Percentiles rank a stretch among this genome's conserved stretches.
Evolutionary conservation across 2,888 invertebrate genomes (phyloP).

Genomic region (Drosophila borealis): DNA sequence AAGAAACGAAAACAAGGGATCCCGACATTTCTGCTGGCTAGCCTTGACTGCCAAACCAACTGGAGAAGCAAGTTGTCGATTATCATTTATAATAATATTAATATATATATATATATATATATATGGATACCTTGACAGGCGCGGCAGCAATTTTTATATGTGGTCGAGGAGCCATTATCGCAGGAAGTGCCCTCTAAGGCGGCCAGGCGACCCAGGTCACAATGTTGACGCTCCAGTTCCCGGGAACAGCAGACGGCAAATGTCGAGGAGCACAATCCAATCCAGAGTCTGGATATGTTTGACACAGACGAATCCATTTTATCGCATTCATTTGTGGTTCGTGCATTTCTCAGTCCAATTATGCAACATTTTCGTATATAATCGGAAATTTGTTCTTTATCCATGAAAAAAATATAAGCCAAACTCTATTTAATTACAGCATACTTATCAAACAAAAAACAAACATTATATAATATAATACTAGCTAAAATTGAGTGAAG

Average conservation of each 20-base stretch:
- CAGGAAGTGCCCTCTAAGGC: constrained; percentile 81
- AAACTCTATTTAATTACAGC: neutral
- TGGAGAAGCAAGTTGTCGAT: neutral
- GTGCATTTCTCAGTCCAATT: constrained; percentile 86
- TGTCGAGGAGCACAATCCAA: constrained; percentile 87
- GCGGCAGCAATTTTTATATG: constrained; percentile 87
- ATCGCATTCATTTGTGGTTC: constrained; percentile 85
- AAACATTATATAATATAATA: too few relatives aligned
- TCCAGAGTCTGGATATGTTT: constrained; percentile 86
- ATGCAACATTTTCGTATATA: constrained; percentile 86
- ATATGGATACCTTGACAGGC: constrained; percentile 87
- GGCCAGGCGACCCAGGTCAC: constrained; percentile 80
- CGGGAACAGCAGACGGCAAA: constrained; percentile 88
- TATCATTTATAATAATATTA: neutral
- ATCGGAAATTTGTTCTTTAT: constrained; percentile 71
- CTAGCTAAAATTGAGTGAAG: too few relatives aligned
- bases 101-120: neutral
- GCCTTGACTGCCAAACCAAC: constrained; percentile 87
- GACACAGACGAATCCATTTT: constrained; percentile 86
- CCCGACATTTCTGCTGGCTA: constrained; percentile 86
- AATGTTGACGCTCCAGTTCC: constrained; percentile 84
- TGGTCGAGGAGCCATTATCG: constrained; percentile 64
- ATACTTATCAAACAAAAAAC: neutral
- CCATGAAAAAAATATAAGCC: constrained; percentile 6
- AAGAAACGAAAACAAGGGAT: constrained; percentile 85